Evolutionary conservation across 2,888 invertebrate genomes (phyloP), one percentile per base, ranked within the genome.

Genomic region (Chelonus formosanus): DNA sequence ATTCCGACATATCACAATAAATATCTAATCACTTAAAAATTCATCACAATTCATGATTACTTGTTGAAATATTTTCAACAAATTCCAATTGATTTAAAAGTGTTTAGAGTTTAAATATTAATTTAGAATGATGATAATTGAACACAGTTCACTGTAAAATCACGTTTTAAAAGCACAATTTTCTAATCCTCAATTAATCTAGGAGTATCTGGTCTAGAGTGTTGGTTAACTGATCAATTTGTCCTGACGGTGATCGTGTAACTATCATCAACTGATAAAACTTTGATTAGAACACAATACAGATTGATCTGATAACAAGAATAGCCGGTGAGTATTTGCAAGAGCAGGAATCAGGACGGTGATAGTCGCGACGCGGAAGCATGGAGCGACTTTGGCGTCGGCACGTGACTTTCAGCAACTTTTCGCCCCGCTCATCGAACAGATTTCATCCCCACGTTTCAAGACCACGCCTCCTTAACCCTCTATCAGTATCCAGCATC

Each of bases 401-500:
- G 79, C 82, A 82, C 84, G 83, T 83, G 83, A 83, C 82, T 82
- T 79, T 77, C 78, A 76, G 74, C 77, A 74, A 80, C 78, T 81
- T 80, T 76, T 78, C 77, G 75, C 78, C 77, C 74, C 72, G 75
- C 74, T 73, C 66, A 61, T 66, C 57, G 47, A 53, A 47, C 47
- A 77, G 76, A 77, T 79, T 78, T 80, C 80, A 79, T 78, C 88
- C 87, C 89, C 70, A 87, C 80, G 89, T 86, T 85, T 48, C 32
- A 86, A 77, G 88, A 88, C 87, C 89, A 88, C 85, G 90, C 90
- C 81, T 40, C 88, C 87, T 78, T 89, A 88, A 78, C 90, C 88
- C 84, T 89, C 89, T 82, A 87, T 88, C 87, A 68, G 86, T 85
- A 88, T 89, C 69, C 90, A 90, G 89, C 86, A 89, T 90, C 86